Conservation (phyloP, 2,888 invertebrate species). For the Tipula lateralis region DNA sequence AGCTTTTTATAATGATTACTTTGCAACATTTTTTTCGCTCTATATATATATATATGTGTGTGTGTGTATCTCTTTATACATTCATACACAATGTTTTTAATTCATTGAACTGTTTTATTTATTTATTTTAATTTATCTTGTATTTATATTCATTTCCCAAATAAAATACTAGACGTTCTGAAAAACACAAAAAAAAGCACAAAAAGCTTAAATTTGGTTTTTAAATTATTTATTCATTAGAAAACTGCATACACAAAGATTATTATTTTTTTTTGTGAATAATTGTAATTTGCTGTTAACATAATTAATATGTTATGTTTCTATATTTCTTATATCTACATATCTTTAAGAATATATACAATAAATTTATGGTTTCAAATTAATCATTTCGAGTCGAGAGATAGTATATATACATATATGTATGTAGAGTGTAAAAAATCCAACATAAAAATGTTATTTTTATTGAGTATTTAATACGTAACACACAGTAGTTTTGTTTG, state of each 20-base stretch:
- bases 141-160: not conserved
- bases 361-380: conserved; percentile 19
- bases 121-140: not conserved
- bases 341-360: not conserved
- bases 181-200: not conserved
- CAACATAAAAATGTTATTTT: not conserved
- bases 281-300: conserved; percentile 24
- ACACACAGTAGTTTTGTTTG: not conserved
- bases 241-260: not conserved
- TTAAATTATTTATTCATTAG: not conserved
- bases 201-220: no score
- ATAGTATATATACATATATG: not conserved
- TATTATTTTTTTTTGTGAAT: not conserved
- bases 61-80: no score
- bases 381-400: not conserved
- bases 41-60: not conserved
- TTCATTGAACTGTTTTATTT: conserved; percentile 4
- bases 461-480: conserved; percentile 5
- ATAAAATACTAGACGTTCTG: not conserved
- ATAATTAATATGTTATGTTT: conserved; percentile 19
- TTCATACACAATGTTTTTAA: not conserved
- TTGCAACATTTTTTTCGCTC: not conserved
- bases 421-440: not conserved
- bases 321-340: not conserved
- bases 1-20: conserved; percentile 24